A percentile compares a stretch with the other conserved stretches of the same genome.
Conservation (phyloP, 1,140 invertebrate genomes). For the Ceratina japonica region DNA sequence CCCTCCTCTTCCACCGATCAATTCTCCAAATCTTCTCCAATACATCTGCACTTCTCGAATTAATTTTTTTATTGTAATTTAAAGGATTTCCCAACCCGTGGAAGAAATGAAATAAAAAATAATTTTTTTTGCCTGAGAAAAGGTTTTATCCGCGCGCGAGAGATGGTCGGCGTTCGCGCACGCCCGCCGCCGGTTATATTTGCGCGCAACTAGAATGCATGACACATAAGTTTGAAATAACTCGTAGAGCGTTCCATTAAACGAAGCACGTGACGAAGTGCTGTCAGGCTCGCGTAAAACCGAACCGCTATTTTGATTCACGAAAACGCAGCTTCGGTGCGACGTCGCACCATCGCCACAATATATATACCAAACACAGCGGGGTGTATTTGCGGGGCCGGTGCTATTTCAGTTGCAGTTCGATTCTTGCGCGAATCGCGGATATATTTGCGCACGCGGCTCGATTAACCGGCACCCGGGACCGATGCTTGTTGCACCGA, state of each 20-base stretch:
- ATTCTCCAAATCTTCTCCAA: too few relatives aligned
- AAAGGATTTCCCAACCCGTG: too few relatives aligned
- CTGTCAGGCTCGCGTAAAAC: conserved; percentile 61
- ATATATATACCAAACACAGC: conserved; percentile 40
- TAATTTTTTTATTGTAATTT: too few relatives aligned
- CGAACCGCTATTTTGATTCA: conserved; percentile 60
- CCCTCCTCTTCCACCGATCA: too few relatives aligned
- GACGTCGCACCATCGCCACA: conserved; percentile 10
- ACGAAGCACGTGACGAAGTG: conserved; percentile 62
- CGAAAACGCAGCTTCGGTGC: conserved; percentile 36
- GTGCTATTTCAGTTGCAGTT: conserved; percentile 43
- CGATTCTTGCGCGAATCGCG: conserved; percentile 32
- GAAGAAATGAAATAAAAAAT: too few relatives aligned
- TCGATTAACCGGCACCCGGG: conserved; percentile 23
- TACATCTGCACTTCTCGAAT: too few relatives aligned
- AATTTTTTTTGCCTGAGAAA: too few relatives aligned
- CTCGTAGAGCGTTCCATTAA: conserved; percentile 68
- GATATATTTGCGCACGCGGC: conserved; percentile 29
- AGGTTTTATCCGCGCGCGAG: neutral
- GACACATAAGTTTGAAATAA: conserved; percentile 68
- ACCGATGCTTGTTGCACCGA: neutral
- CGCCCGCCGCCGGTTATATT: conserved; percentile 58
- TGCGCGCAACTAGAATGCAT: conserved; percentile 67
- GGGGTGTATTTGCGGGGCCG: conserved; percentile 21
- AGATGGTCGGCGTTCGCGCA: neutral